A percentile compares a stretch with the other conserved stretches of the same genome.
These are phyloP conservation scores for Scomber scombrus DNA, from an alignment of 2,113 vertebrate genomes.

Conservation along the genomic window DNA sequence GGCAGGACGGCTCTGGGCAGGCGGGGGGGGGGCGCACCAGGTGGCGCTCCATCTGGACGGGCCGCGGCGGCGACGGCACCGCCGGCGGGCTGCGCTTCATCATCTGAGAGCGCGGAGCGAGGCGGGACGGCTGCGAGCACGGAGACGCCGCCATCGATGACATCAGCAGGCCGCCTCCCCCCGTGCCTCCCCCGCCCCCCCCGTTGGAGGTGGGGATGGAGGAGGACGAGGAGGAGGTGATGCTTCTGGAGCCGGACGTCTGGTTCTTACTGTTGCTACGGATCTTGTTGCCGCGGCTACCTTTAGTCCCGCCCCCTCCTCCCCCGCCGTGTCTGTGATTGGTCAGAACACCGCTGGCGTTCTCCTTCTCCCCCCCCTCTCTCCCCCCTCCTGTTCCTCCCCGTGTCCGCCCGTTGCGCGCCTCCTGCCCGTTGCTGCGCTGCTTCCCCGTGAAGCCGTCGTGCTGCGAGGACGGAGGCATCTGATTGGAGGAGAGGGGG, in stretches of 20 bases:
- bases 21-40: conserved; percentile 90
- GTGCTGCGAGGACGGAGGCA: conserved; percentile 65
- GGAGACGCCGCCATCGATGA: conserved; percentile 68
- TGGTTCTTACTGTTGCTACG: conserved; percentile 75
- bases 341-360: conserved; percentile 62
- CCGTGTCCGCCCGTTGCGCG: conserved; percentile 82
- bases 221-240: conserved; percentile 47
- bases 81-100: conserved; percentile 88
- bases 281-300: conserved; percentile 75
- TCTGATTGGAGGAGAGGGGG: conserved; percentile 84
- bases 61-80: conserved; percentile 88
- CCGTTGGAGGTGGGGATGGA: conserved; percentile 78
- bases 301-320: conserved; percentile 66
- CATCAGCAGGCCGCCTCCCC: conserved; percentile 61
- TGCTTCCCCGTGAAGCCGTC: conserved; percentile 72
- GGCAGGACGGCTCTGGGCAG: conserved; percentile 92
- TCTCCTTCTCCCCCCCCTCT: conserved; percentile 83
- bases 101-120: conserved; percentile 83
- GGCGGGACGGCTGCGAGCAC: conserved; percentile 77
- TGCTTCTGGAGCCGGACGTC: conserved; percentile 50
- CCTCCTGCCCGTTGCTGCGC: conserved; percentile 84
- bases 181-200: conserved; percentile 44
- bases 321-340: conserved; percentile 81
- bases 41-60: conserved; percentile 91
- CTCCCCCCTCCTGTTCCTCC: conserved; percentile 54